Evolutionary conservation across 2,888 invertebrate species (phyloP).

Genomic region (Rugalucina vietnamica): DNA sequence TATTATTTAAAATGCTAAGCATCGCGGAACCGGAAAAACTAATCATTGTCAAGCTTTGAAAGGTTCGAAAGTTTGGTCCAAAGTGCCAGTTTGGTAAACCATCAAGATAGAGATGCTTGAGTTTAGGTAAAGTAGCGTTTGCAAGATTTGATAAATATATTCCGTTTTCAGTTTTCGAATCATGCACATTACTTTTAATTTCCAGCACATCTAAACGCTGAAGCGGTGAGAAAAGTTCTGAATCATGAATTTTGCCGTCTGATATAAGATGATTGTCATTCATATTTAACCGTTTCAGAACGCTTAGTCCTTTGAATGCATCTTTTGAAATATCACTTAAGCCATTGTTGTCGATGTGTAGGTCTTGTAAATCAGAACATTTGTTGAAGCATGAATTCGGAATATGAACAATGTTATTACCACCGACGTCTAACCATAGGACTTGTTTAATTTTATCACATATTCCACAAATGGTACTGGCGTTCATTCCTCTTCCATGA

Average conservation of each 20-base stretch:
- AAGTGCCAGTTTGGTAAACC: neutral
- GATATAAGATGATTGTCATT: neutral
- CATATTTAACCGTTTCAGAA: neutral
- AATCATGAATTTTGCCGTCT: neutral
- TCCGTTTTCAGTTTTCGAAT: neutral
- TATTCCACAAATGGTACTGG: neutral
- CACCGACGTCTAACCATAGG: neutral
- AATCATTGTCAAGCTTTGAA: neutral
- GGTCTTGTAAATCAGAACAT: neutral
- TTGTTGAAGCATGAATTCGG: neutral
- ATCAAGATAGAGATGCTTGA: conserved; percentile 13
- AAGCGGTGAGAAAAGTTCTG: neutral
- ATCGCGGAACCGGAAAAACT: conserved; percentile 5
- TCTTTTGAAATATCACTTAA: neutral
- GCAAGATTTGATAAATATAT: neutral
- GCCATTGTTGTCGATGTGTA: neutral
- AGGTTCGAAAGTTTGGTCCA: neutral
- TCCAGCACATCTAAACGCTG: neutral
- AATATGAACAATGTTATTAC: neutral
- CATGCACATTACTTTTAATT: neutral
- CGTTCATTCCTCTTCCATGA: neutral
- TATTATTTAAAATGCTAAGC: neutral
- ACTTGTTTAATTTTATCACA: neutral
- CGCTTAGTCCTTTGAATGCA: neutral
- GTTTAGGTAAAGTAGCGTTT: neutral